Evolutionary conservation across 2,113 vertebrate genomes (phyloP).

Genomic region (Raja brachyura): DNA sequence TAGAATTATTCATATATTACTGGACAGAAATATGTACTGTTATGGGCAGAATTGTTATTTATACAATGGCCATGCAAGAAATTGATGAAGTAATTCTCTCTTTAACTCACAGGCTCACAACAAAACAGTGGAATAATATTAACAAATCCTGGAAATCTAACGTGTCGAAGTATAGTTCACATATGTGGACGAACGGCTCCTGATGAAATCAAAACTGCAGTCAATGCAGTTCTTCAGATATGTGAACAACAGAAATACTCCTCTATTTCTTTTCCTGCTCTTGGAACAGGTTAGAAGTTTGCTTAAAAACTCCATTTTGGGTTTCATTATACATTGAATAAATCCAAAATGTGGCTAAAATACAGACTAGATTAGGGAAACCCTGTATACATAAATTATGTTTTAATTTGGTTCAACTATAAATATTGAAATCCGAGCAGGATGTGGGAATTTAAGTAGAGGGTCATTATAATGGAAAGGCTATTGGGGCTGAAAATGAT

Average conservation of each 20-base stretch:
- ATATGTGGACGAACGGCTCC: constrained; percentile 49
- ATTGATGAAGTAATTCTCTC: constrained; percentile 34
- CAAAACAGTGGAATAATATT: constrained; percentile 56
- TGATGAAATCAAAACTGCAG: constrained; percentile 46
- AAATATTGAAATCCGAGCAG: background rate
- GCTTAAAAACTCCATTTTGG: background rate
- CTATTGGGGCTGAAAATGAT: background rate
- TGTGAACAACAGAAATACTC: constrained; percentile 55
- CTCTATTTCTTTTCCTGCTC: constrained; percentile 77
- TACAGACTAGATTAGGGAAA: background rate
- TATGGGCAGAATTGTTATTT: background rate
- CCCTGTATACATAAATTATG: background rate
- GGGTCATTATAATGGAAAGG: background rate
- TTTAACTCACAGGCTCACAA: constrained; percentile 53
- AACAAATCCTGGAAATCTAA: constrained; percentile 65
- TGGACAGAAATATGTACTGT: background rate
- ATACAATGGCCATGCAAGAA: background rate
- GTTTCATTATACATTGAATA: background rate
- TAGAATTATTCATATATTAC: background rate
- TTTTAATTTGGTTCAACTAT: background rate
- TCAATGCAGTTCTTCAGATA: constrained; percentile 56
- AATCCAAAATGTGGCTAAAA: background rate
- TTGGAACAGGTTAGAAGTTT: constrained; percentile 75
- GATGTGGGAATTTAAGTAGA: background rate
- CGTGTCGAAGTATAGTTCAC: constrained; percentile 75